Evolutionary conservation across 2,797 vertebrate species (phyloP).

Genomic region (Linurgus olivaceus): DNA sequence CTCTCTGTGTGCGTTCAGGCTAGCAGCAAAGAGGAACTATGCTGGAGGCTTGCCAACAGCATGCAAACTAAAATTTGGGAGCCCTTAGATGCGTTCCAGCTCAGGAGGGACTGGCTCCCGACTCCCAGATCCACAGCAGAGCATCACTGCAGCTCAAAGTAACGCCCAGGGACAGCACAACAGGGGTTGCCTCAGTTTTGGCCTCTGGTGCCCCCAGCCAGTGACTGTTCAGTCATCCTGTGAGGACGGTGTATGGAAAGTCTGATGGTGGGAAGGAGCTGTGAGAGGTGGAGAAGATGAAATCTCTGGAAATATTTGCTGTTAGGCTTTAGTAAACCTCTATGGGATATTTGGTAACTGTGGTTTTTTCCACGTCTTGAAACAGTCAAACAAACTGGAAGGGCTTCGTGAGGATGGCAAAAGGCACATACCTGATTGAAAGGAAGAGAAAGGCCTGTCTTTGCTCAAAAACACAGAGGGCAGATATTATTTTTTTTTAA

Average conservation of each 20-base stretch:
- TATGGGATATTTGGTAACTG: slow-evolving; percentile 35
- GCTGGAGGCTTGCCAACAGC: background rate
- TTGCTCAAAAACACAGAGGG: background rate
- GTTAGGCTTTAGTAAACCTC: slow-evolving; percentile 50
- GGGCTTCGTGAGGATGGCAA: background rate
- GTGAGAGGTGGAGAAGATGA: slow-evolving; percentile 6
- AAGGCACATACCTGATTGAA: slow-evolving; percentile 3
- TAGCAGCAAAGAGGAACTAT: background rate
- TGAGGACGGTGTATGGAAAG: slow-evolving; percentile 15
- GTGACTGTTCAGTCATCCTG: slow-evolving; percentile 6
- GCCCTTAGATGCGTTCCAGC: background rate
- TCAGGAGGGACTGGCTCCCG: background rate
- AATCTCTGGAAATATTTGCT: slow-evolving; percentile 63
- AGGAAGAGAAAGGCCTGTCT: background rate
- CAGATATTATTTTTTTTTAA: background rate
- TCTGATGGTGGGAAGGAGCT: slow-evolving; percentile 34
- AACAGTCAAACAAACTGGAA: background rate
- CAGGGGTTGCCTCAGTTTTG: background rate
- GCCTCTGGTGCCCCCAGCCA: background rate
- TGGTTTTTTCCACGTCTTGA: slow-evolving; percentile 6
- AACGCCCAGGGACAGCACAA: background rate
- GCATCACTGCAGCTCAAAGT: background rate
- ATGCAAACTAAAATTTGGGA: background rate
- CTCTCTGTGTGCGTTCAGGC: background rate
- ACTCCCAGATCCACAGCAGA: fast-evolving